Percentiles rank a stretch among this genome's conserved stretches.
phyloP scores from a whole-genome alignment of 1,140 invertebrate genomes.

The Drepana arcuata region DNA sequence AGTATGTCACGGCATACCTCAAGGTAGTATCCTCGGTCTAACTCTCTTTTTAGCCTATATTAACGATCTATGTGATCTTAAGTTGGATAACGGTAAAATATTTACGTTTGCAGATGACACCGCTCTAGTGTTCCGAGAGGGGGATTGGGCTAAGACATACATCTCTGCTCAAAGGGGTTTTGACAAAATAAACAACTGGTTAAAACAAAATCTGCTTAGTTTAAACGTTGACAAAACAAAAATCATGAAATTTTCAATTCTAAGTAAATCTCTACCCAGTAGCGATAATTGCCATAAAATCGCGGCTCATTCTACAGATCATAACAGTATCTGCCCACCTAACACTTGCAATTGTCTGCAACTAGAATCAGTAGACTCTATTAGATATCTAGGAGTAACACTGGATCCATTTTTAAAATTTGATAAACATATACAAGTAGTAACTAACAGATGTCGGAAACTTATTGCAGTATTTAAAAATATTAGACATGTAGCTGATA shows the following conservation, averaged over 20 bases:
- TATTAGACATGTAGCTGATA: no score
- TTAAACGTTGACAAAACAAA: constrained; percentile 5
- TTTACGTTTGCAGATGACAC: constrained; percentile 10
- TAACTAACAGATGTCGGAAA: not conserved
- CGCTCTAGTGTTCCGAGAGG: not conserved
- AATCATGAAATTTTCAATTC: not conserved
- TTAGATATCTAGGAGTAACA: constrained; percentile 7
- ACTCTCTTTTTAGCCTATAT: constrained; percentile 21
- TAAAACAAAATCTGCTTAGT: constrained; percentile 1
- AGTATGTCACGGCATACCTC: no score
- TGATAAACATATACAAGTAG: not conserved
- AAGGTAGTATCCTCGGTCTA: constrained; percentile 38
- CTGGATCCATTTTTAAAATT: constrained; percentile 3
- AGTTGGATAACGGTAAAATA: constrained; percentile 1
- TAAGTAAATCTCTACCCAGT: not conserved
- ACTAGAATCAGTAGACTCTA: not conserved
- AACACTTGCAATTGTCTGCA: no score
- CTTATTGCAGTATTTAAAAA: constrained; percentile 3
- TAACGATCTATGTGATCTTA: constrained; percentile 2
- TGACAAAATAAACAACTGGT: not conserved
- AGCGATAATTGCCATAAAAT: not conserved
- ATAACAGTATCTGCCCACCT: no score
- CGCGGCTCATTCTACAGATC: not conserved
- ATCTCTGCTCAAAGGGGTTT: not conserved
- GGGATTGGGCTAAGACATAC: not conserved